A percentile compares a stretch with the other conserved stretches of the same genome.
Evolutionary conservation across 1,140 invertebrate genomes (phyloP).

Genomic region (Drosophila yakuba): DNA sequence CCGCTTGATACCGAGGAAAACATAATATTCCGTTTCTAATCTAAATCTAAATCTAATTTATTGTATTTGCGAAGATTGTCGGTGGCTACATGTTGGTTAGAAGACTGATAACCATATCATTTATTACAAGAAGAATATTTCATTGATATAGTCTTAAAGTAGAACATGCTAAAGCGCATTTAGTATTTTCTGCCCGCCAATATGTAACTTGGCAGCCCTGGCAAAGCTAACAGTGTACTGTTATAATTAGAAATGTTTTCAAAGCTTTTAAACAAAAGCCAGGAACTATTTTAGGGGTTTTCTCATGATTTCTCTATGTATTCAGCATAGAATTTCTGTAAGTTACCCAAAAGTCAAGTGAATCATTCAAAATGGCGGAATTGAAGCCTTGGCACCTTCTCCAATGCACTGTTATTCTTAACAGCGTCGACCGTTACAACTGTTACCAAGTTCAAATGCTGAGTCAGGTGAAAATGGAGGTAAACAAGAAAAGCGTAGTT

Average conservation of each 20-base stretch:
- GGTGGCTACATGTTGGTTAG: no score
- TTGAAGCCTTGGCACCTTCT: neutral
- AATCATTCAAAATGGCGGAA: neutral
- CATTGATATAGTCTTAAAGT: no score
- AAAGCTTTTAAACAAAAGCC: no score
- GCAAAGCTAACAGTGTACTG: neutral
- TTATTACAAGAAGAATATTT: no score
- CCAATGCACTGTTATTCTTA: neutral
- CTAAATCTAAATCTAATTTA: no score
- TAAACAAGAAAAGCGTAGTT: constrained; percentile 36
- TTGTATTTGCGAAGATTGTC: no score
- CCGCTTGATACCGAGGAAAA: neutral
- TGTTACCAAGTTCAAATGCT: constrained; percentile 37
- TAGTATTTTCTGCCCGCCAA: neutral
- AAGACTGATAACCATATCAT: no score
- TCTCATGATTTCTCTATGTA: no score
- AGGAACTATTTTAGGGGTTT: no score
- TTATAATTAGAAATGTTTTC: neutral
- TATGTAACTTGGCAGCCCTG: neutral
- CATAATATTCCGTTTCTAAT: neutral
- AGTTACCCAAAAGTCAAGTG: no score
- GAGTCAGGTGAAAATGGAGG: constrained; percentile 27
- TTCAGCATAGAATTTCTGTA: no score
- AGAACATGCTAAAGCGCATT: neutral
- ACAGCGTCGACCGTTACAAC: constrained; percentile 5